phyloP scores from a whole-genome alignment of 2,797 vertebrate genomes.

The Darevskia nairensis region DNA sequence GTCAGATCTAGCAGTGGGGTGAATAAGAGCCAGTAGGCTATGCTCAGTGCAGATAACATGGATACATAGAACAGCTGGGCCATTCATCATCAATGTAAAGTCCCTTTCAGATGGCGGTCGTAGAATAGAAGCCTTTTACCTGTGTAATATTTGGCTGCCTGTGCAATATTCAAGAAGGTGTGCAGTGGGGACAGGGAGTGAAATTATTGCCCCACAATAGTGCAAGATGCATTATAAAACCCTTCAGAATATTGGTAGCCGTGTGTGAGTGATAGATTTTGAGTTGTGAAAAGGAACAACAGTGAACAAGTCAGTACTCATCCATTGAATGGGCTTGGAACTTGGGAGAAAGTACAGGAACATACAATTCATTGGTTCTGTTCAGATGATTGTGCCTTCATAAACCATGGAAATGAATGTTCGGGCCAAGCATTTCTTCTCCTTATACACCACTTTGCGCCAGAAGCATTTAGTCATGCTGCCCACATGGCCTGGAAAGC shows the following conservation, averaged over 20 bases:
- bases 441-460: too few species aligned
- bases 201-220: background rate
- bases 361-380: too few species aligned
- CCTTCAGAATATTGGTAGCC: background rate
- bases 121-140: background rate
- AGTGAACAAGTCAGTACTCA: background rate
- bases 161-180: background rate
- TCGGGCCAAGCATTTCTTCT: background rate
- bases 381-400: background rate
- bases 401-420: background rate
- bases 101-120: background rate
- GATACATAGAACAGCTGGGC: background rate
- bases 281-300: too few species aligned
- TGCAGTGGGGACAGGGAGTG: background rate
- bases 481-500: too few species aligned
- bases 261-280: background rate
- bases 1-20: background rate
- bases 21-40: background rate
- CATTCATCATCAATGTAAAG: too few species aligned
- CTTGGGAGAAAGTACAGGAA: background rate
- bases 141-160: background rate
- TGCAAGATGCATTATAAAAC: background rate
- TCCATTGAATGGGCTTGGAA: background rate
- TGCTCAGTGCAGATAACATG: background rate
- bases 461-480: too few species aligned